Evolutionary conservation across 2,888 invertebrate species (phyloP).

Genomic region (Tortrix viridana): DNA sequence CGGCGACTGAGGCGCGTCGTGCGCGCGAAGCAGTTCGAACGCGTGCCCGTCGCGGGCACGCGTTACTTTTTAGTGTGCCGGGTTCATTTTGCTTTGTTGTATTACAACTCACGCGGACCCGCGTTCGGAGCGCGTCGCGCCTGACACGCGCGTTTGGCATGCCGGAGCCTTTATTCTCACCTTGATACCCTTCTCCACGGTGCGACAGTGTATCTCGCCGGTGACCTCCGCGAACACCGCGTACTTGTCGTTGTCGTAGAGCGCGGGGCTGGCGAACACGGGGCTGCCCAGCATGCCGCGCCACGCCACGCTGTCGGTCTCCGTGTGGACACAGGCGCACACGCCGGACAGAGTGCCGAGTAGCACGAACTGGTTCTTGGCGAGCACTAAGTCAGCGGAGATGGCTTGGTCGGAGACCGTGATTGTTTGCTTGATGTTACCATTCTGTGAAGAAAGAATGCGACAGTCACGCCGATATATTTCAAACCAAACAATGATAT

Average conservation of each 20-base stretch:
- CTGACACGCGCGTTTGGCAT: too few relatives aligned
- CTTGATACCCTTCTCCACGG: conserved; percentile 76
- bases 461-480: too few relatives aligned
- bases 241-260: conserved; percentile 81
- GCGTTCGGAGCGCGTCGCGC: too few relatives aligned
- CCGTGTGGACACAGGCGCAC: conserved; percentile 79
- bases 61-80: too few relatives aligned
- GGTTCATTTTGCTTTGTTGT: too few relatives aligned
- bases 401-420: conserved; percentile 71
- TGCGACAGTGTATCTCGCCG: conserved; percentile 83
- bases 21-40: too few relatives aligned
- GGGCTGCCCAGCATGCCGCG: conserved; percentile 83
- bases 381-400: conserved; percentile 75
- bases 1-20: too few relatives aligned
- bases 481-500: too few relatives aligned
- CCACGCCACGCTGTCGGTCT: conserved; percentile 85
- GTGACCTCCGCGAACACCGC: conserved; percentile 83
- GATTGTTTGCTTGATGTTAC: conserved; percentile 64
- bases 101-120: too few relatives aligned
- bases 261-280: conserved; percentile 86
- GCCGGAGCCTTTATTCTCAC: conserved; percentile 55
- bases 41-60: too few relatives aligned
- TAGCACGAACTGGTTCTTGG: conserved; percentile 67
- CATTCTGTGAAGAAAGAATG: conserved; percentile 73
- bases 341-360: conserved; percentile 85